Conservation (phyloP, 2,888 invertebrate species). For the Epiblema foenella region DNA sequence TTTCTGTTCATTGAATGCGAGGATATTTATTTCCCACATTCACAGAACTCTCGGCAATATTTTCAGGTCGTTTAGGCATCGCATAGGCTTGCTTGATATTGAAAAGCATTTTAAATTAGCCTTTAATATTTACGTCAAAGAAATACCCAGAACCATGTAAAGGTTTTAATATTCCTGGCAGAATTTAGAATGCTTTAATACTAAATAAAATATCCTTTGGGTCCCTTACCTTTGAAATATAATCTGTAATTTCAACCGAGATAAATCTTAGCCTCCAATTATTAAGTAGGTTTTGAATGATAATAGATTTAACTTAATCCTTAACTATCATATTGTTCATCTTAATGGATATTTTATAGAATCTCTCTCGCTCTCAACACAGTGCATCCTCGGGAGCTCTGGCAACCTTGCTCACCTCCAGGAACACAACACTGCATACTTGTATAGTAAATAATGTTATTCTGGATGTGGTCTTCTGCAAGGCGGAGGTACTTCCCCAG, state of each 20-base stretch:
- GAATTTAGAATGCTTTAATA: neutral
- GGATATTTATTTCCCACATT: too few species aligned
- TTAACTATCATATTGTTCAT: conserved; percentile 19
- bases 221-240: neutral
- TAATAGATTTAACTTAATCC: conserved; percentile 1
- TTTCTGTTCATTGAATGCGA: neutral
- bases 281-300: conserved; percentile 1
- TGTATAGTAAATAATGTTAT: too few species aligned
- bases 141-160: neutral
- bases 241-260: conserved; percentile 18
- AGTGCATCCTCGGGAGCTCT: too few species aligned
- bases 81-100: neutral
- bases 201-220: conserved; percentile 16
- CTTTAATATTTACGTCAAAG: neutral
- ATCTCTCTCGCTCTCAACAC: too few species aligned
- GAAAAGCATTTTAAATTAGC: neutral
- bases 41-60: neutral
- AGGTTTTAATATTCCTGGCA: neutral
- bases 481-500: too few species aligned
- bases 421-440: too few species aligned
- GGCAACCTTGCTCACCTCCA: too few species aligned
- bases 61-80: too few species aligned
- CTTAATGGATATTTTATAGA: conserved; percentile 1
- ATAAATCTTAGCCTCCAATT: conserved; percentile 17
- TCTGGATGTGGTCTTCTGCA: too few species aligned